Conservation (phyloP, 2,113 vertebrate species). For the Arothron firmamentum region DNA sequence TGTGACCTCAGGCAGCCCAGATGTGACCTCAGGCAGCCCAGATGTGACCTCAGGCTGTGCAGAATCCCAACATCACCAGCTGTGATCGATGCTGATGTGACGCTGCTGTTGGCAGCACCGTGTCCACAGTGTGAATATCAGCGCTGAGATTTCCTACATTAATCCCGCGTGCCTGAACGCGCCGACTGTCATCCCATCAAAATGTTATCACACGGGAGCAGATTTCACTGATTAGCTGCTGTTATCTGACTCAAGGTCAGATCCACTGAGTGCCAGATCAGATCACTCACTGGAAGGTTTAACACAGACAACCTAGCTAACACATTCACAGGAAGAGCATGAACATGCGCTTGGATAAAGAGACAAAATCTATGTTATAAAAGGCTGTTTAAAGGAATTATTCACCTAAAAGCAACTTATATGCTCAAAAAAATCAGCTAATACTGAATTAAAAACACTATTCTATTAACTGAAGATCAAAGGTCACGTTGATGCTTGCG, state of each 20-base stretch:
- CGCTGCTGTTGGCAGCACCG: background rate
- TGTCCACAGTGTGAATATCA: slow-evolving; percentile 6
- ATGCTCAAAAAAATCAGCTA: too few relatives aligned
- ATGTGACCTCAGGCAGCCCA: too few relatives aligned
- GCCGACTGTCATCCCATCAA: slow-evolving; percentile 29
- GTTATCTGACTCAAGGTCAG: slow-evolving; percentile 1
- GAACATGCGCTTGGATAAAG: too few relatives aligned
- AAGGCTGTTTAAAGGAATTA: too few relatives aligned
- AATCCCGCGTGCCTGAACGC: slow-evolving; percentile 33
- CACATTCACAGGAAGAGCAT: too few relatives aligned
- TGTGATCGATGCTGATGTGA: background rate
- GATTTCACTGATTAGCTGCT: slow-evolving; percentile 25
- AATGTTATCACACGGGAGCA: background rate
- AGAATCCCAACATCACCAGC: background rate
- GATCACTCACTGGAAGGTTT: background rate
- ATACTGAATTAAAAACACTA: too few relatives aligned
- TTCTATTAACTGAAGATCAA: too few relatives aligned
- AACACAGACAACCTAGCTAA: background rate
- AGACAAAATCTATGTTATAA: too few relatives aligned
- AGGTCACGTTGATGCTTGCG: too few relatives aligned
- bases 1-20: too few relatives aligned
- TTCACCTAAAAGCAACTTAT: too few relatives aligned
- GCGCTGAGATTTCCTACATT: slow-evolving; percentile 19
- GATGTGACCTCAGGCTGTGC: too few relatives aligned
- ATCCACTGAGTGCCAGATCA: slow-evolving; percentile 1